Conservation (phyloP, 2,888 invertebrate species). For the Auanema freiburgensis region DNA sequence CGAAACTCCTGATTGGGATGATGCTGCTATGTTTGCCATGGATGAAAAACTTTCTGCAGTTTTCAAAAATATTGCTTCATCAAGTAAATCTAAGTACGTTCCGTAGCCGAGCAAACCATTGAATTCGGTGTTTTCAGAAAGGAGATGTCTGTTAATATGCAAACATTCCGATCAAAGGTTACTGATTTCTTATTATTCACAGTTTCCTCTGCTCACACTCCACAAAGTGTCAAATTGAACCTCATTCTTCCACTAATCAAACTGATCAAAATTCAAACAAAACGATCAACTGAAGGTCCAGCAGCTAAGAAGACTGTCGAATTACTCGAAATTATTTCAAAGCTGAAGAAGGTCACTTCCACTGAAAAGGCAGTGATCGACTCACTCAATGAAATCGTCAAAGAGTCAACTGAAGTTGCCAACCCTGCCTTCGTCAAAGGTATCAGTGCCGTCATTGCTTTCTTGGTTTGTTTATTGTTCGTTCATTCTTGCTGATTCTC, state of each 20-base stretch:
- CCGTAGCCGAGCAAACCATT: background rate
- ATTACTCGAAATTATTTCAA: constrained; percentile 24
- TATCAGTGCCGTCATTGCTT: constrained; percentile 13
- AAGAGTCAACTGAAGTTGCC: constrained; percentile 8
- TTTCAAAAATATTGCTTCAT: constrained; percentile 36
- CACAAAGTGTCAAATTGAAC: constrained; percentile 30
- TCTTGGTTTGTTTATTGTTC: constrained; percentile 9
- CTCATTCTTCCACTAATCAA: constrained; percentile 39
- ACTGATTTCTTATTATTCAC: constrained; percentile 45
- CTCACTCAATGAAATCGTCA: constrained; percentile 4
- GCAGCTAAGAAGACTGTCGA: constrained; percentile 22
- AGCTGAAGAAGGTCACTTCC: constrained; percentile 25
- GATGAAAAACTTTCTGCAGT: constrained; percentile 42
- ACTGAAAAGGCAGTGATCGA: constrained; percentile 7
- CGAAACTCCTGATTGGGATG: constrained; percentile 35
- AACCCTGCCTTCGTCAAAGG: constrained; percentile 13
- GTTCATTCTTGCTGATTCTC: background rate
- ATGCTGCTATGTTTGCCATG: constrained; percentile 46
- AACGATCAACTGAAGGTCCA: constrained; percentile 23
- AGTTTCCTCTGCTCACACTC: constrained; percentile 35
- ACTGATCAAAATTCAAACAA: constrained; percentile 32
- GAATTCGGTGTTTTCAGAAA: background rate
- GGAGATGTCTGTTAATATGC: constrained; percentile 4
- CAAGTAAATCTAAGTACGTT: background rate
- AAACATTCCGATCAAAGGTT: constrained; percentile 28